Evolutionary conservation across 2,888 invertebrate genomes (phyloP), one percentile per base, ranked within the genome.

Genomic region (Oxycera nigricornis): DNA sequence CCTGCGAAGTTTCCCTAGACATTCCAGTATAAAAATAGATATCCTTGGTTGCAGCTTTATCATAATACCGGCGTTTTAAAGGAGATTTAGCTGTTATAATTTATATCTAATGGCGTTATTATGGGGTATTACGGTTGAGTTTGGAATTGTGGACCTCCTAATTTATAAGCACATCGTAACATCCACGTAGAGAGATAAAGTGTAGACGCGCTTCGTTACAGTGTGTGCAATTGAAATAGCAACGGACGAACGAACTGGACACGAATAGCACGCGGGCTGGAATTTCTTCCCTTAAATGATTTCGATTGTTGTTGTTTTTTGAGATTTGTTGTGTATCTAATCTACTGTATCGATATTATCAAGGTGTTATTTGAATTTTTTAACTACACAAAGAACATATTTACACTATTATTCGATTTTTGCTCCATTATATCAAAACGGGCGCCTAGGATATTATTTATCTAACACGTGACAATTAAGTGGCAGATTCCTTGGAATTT

Each of bases 151-250:
- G 22, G 39, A 52, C 17, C 22, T 52, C 11, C 70, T 52, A 52
- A n/a, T 9, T 65, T 65, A 41, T 52, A 31, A 70, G 52, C 70
- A 70, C 70, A 70, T 55, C 70, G 22, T 30, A 55, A 68, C 50
- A 70, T 14, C 31, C 31, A 52, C 70, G 55, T 50, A 26, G 55
- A 70, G 26, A 30, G 41, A 65, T 65, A 65, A 41, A 55, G 52
- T 31, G 52, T 70, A 30, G 52, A 30, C 52, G 35, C 52, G 30
- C 65, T 65, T 39, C 22, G 41, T 41, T 39, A 65, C 41, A 65
- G 39, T 28, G n/a, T 50, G 17, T 22, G 31, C 9, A 55, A 35
- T 30, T 22, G 20, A 35, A 31, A 20, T 31, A 70, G 31, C 65
- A 41, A 55, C 55, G 1, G 52, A 70, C 35, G 14, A 14, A 46